phyloP scores from a whole-genome alignment of 2,888 invertebrate genomes.

The Campopleginae sp. region DNA sequence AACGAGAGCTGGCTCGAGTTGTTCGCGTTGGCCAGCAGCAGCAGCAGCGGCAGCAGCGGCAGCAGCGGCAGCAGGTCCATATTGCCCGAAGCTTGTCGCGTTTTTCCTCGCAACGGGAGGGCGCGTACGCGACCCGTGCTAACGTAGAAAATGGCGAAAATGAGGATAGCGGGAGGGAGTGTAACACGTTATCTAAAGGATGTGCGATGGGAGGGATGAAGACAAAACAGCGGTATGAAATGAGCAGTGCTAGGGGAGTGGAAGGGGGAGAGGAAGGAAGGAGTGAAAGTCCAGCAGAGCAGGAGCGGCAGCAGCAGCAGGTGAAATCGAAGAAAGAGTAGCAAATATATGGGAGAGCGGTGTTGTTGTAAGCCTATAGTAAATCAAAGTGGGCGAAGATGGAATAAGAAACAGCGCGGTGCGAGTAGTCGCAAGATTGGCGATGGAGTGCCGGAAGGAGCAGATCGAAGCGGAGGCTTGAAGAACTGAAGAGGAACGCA shows the following conservation, averaged over 20 bases:
- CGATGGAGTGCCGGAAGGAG: background rate
- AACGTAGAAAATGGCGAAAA: slow-evolving; percentile 55
- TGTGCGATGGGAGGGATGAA: slow-evolving; percentile 7
- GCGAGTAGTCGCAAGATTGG: background rate
- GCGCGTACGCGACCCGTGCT: slow-evolving; percentile 39
- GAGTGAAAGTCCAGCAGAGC: slow-evolving; percentile 1
- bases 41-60: no score
- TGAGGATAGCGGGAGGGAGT: slow-evolving; percentile 24
- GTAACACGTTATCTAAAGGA: background rate
- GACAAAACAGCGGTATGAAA: slow-evolving; percentile 1
- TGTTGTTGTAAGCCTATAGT: no score
- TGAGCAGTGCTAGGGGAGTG: no score
- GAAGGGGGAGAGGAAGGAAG: background rate
- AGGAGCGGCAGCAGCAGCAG: no score
- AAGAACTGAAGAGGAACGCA: background rate
- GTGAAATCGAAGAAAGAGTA: no score
- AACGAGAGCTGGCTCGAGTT: slow-evolving; percentile 14
- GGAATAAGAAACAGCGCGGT: background rate
- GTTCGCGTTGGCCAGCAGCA: slow-evolving; percentile 22
- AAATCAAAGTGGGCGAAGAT: background rate
- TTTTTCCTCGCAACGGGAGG: slow-evolving; percentile 32
- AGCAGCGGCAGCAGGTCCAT: no score
- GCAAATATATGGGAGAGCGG: no score
- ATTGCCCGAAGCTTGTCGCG: slow-evolving; percentile 42
- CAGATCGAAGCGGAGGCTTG: background rate